Base-by-base conservation (phyloP, 2,888 invertebrate genomes). In the Apomyelois bistriatella region DNA sequence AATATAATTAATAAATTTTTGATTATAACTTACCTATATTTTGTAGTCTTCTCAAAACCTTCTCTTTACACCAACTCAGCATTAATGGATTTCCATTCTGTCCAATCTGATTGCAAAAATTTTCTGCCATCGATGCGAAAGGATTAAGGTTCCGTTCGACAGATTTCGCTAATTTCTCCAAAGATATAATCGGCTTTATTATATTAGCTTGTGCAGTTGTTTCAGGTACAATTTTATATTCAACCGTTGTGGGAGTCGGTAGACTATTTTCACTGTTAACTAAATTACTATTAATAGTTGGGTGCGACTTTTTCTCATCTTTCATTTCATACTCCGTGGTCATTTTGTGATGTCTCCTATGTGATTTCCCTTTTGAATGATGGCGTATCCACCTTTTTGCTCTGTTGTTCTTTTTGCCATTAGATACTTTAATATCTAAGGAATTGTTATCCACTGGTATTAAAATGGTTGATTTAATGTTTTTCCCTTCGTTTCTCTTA, bases 51-150 rank as follows among this genome's bases (percentile, higher is more conserved):
- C 89, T 74, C 13, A 90, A 58, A 0, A 85, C 73, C 38, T 89
- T 90, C 38, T 88, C 87, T 1, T 88, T 59, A 48, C 89, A 90
- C 86, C 85, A 86, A 17, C 71, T 72, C 8, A 87, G 56, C 28
- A 66, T 64, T 55, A 83, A 81, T 0, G 64, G 54, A 37, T 74
- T 76, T 0, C n/a, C 28, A 59, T 82, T 80, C 53, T 83, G 80
- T 10, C 76, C 76, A 46, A 89, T 81, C 59, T 82, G 80, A 40
- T 72, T 82, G 53, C 89, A 90, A 57, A 88, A 90, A 57, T 59
- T 82, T 1, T 61, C 69, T 0, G 89, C 86, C 87, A 88, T 88
- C 1, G 54, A 56, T 1, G 68, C 32, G 54, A 81, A 88, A 0
- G 87, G 83, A 61, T 81, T 50, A 54, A 4, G 60, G 40, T 17